Conservation (phyloP, 2,888 invertebrate genomes). For the Athalia rosae region DNA sequence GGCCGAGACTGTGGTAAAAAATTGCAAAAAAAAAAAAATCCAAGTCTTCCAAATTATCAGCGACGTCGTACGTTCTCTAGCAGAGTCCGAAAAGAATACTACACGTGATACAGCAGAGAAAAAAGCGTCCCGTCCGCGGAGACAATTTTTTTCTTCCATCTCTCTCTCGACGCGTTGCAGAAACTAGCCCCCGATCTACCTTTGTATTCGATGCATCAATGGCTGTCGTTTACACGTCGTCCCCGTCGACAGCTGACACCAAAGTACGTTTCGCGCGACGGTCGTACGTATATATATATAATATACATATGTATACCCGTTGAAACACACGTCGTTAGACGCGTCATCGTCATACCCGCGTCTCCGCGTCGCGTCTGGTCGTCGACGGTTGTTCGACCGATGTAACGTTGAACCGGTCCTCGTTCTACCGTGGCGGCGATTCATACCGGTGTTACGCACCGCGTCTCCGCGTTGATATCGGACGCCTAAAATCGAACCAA, state of each 20-base stretch:
- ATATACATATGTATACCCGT: conserved; percentile 5
- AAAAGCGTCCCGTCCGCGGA: neutral
- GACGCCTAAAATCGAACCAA: too few species aligned
- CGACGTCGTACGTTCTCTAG: too few species aligned
- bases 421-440: too few species aligned
- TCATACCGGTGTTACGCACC: too few species aligned
- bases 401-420: neutral
- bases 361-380: conserved; percentile 29
- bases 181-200: neutral
- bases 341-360: conserved; percentile 7
- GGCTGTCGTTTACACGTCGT: conserved; percentile 19
- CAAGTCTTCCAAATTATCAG: too few species aligned
- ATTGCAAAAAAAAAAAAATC: too few species aligned
- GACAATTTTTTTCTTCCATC: neutral
- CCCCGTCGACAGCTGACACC: conserved; percentile 26
- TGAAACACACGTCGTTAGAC: neutral
- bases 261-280: too few species aligned
- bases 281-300: neutral
- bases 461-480: too few species aligned
- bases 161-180: neutral
- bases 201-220: conserved; percentile 26
- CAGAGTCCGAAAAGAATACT: too few species aligned
- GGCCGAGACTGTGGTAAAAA: too few species aligned
- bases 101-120: neutral
- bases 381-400: conserved; percentile 37